These are phyloP conservation scores for Tupaia chinensis DNA, from an alignment of 2,113 vertebrate genomes.

Conservation along the genomic window DNA sequence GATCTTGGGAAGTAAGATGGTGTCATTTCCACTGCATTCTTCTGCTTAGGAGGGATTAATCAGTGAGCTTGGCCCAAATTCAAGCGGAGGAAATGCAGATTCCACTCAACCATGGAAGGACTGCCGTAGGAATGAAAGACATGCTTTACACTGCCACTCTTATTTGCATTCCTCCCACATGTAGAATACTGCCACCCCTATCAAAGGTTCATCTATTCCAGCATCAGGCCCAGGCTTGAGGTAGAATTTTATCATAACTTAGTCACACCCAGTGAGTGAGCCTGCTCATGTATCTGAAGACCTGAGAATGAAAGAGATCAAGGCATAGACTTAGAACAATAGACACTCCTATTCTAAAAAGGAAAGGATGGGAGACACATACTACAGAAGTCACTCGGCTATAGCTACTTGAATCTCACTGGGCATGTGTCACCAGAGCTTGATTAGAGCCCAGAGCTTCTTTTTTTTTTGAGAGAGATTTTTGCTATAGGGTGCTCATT, in stretches of 20 bases:
- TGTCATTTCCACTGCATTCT: background rate
- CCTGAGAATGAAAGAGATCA: background rate
- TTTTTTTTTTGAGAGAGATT: too few relatives aligned
- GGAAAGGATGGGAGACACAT: background rate
- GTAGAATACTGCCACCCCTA: background rate
- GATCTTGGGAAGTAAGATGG: background rate
- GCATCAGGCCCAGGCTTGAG: background rate
- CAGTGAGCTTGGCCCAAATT: background rate
- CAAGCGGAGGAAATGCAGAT: background rate
- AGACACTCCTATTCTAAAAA: background rate
- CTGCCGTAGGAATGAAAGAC: background rate
- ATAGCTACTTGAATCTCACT: background rate
- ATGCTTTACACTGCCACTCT: background rate
- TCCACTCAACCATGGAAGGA: background rate
- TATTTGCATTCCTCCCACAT: background rate
- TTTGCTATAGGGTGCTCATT: too few relatives aligned
- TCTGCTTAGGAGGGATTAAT: background rate
- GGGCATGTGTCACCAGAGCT: background rate
- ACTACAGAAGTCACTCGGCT: background rate
- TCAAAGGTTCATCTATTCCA: background rate
- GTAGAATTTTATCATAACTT: background rate
- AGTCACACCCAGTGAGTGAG: background rate
- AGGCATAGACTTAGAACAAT: background rate
- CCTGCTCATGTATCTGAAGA: background rate
- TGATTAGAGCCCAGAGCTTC: background rate